Base-by-base conservation (phyloP, 2,113 vertebrate genomes). In the Syngnathus typhle region DNA sequence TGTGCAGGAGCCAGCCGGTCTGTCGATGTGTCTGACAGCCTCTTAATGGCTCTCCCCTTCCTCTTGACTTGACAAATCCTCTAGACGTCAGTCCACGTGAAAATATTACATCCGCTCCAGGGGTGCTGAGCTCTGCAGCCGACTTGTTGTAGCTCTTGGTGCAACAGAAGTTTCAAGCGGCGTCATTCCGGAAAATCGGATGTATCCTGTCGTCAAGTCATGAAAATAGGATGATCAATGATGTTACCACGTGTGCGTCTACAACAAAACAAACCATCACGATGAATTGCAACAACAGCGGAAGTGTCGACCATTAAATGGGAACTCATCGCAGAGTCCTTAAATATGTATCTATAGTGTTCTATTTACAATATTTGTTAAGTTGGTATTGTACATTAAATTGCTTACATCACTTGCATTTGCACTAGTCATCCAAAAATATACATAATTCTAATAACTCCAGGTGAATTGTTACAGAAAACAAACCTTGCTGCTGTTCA, bases 1-100 rank as follows among this genome's bases (percentile, higher is more conserved):
- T 47, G 44, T 37, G 64, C 65, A 74, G 78, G 81, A 83, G 83
- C 81, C 82, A 84, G 77, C 60, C 88, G 77, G 86, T 80, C 86
- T 79, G 84, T 81, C 88, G 81, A 32, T 58, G 13, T 36, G 23
- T 27, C 54, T 56, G 54, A 71, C 74, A 77, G 71, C 41, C 75
- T 82, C 59, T 72, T 74, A 79, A 75, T 60, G 60, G 72, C 72
- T 68, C 74, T 72, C 68, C 23, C 78, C 67, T 38, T 79, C 38
- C 69, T 73, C 73, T 72, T 72, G 71, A 44, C 71, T 64, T 49
- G 63, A 72, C 67, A 76, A n/a, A 80, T 72, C 66, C 66, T 75
- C 60, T 2, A 58, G 32, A 36, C 27, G 27, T 58, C 12, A 2
- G 55, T 4, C 55, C 55, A 58, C 27, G 13, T 58, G 55, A 36